Evolutionary conservation across 2,888 invertebrate genomes (phyloP).

Genomic region (Tupiocoris notatus): DNA sequence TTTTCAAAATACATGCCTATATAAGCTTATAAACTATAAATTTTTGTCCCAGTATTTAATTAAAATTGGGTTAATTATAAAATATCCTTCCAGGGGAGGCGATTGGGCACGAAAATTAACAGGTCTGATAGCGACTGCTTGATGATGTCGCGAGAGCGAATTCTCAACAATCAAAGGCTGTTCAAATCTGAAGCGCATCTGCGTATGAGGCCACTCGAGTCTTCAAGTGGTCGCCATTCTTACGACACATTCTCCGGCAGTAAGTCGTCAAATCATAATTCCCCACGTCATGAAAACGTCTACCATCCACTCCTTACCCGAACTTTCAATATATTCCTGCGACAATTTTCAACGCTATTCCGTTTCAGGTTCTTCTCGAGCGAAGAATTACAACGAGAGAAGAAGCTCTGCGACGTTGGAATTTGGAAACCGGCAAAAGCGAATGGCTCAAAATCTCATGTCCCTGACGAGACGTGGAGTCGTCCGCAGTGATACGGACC

Average conservation of each 20-base stretch:
- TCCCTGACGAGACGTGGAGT: constrained; percentile 10
- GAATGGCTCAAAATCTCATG: constrained; percentile 18
- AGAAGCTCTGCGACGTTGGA: constrained; percentile 24
- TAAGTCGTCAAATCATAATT: background rate
- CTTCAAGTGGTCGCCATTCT: background rate
- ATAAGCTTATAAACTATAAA: too few relatives aligned
- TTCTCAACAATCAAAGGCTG: constrained; percentile 26
- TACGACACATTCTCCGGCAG: constrained; percentile 31
- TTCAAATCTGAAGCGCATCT: constrained; percentile 40
- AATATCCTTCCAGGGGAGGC: constrained; percentile 3
- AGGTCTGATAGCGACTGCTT: constrained; percentile 46
- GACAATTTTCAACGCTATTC: too few relatives aligned
- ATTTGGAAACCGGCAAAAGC: constrained; percentile 1
- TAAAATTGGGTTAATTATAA: too few relatives aligned
- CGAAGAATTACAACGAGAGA: constrained; percentile 21
- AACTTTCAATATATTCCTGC: too few relatives aligned
- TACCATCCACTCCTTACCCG: too few relatives aligned
- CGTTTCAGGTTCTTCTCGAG: constrained; percentile 25
- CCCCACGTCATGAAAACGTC: too few relatives aligned
- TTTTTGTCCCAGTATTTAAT: too few relatives aligned
- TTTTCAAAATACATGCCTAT: too few relatives aligned
- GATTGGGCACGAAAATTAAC: constrained; percentile 32
- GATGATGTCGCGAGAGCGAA: constrained; percentile 35
- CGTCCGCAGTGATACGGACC: constrained; percentile 31
- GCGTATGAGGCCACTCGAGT: constrained; percentile 8